Percentiles rank a stretch among this genome's conserved stretches.
phyloP scores from a whole-genome alignment of 2,797 vertebrate species.

The Characodon lateralis region DNA sequence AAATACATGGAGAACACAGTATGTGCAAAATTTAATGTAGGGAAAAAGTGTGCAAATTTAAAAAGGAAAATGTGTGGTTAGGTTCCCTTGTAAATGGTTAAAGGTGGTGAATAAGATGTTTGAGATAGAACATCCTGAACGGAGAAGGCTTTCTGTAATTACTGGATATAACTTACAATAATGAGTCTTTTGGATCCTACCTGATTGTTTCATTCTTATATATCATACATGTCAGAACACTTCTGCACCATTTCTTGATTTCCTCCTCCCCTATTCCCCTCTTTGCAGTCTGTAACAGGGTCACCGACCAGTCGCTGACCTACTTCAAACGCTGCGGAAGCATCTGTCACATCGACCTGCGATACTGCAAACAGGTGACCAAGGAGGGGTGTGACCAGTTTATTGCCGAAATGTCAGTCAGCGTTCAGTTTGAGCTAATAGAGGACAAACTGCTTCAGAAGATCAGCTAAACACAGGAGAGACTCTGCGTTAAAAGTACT shows the following conservation, averaged over 20 bases:
- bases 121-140: no score
- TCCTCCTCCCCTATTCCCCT: neutral
- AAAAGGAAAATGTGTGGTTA: no score
- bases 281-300: slow-evolving; percentile 91
- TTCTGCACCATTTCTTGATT: slow-evolving; percentile 25
- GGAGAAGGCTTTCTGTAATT: no score
- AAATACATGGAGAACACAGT: no score
- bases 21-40: no score
- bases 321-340: slow-evolving; percentile 98
- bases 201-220: slow-evolving; percentile 36
- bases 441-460: slow-evolving; percentile 96
- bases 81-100: no score
- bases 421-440: slow-evolving; percentile 92
- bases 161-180: neutral
- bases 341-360: slow-evolving; percentile 95
- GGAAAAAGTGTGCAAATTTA: no score
- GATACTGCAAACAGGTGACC: slow-evolving; percentile 96
- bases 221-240: slow-evolving; percentile 25
- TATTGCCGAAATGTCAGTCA: slow-evolving; percentile 96
- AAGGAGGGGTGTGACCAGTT: slow-evolving; percentile 95
- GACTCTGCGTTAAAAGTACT: slow-evolving; percentile 22
- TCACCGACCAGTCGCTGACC: slow-evolving; percentile 95
- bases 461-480: slow-evolving; percentile 85
- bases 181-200: slow-evolving; percentile 12
- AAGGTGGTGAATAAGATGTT: no score